Percentiles rank a stretch among this genome's conserved stretches.
Conservation (phyloP, 2,888 invertebrate species). For the Lottia scabra region DNA sequence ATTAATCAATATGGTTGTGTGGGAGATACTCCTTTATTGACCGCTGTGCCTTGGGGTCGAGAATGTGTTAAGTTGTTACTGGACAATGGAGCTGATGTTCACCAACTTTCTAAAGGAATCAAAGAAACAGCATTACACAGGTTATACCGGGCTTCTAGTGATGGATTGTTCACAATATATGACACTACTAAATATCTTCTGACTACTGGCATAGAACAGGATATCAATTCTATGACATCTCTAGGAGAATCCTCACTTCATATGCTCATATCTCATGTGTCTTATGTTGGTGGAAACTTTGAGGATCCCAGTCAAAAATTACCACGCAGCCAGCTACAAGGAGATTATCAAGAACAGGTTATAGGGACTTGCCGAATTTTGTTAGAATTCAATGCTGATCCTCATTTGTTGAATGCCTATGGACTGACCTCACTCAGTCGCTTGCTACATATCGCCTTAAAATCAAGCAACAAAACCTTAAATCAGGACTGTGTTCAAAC, state of each 20-base stretch:
- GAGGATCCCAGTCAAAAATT: slow-evolving; percentile 70
- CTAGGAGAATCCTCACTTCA: slow-evolving; percentile 82
- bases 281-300: slow-evolving; percentile 65
- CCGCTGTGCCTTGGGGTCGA: slow-evolving; percentile 79
- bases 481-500: slow-evolving; percentile 79
- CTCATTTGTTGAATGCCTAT: slow-evolving; percentile 68
- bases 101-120: slow-evolving; percentile 78
- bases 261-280: slow-evolving; percentile 71
- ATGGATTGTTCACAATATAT: slow-evolving; percentile 72
- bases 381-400: slow-evolving; percentile 63
- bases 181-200: slow-evolving; percentile 78
- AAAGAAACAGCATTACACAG: slow-evolving; percentile 74
- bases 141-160: slow-evolving; percentile 69
- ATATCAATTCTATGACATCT: slow-evolving; percentile 80
- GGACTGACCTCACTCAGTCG: slow-evolving; percentile 82
- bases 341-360: slow-evolving; percentile 58
- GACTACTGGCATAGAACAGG: slow-evolving; percentile 78
- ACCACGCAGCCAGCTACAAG: slow-evolving; percentile 58
- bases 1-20: slow-evolving; percentile 70
- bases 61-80: slow-evolving; percentile 74
- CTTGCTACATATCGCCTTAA: slow-evolving; percentile 71
- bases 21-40: slow-evolving; percentile 84
- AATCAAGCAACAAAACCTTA: slow-evolving; percentile 78
- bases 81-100: slow-evolving; percentile 78
- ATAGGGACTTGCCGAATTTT: slow-evolving; percentile 55